Percentiles rank a stretch among this genome's conserved stretches.
These are phyloP conservation scores for Malthinus flaveolus DNA, from an alignment of 2,888 invertebrate genomes.

Conservation along the genomic window DNA sequence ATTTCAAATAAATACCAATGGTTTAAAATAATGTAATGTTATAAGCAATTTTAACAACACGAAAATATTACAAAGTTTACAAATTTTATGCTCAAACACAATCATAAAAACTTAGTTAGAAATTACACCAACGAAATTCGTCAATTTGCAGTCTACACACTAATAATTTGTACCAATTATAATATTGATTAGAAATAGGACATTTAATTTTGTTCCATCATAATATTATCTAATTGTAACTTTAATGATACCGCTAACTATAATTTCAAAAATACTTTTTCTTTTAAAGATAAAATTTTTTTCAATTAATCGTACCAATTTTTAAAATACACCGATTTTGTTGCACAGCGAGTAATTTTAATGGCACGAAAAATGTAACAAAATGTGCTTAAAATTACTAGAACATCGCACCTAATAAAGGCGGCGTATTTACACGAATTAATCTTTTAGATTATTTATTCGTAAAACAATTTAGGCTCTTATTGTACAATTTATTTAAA, in stretches of 20 bases:
- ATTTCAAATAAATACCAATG: constrained; percentile 26
- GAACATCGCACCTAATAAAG: neutral
- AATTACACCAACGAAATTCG: constrained; percentile 17
- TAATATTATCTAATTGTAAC: constrained; percentile 9
- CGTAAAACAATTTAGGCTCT: neutral
- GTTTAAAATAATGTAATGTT: constrained; percentile 21
- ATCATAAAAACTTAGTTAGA: constrained; percentile 9
- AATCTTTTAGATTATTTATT: constrained; percentile 1
- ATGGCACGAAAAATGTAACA: constrained; percentile 3
- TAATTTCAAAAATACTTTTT: neutral
- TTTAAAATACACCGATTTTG: neutral
- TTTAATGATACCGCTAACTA: constrained; percentile 3
- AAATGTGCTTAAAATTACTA: constrained; percentile 1
- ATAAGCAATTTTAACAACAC: constrained; percentile 18
- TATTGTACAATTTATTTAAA: constrained; percentile 1
- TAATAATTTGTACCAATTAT: constrained; percentile 26
- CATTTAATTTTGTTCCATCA: constrained; percentile 16
- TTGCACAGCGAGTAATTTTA: neutral
- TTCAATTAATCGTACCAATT: constrained; percentile 5
- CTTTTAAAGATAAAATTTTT: too few relatives aligned
- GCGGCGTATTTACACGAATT: constrained; percentile 3
- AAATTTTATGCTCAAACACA: constrained; percentile 10
- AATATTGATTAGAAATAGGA: constrained; percentile 20
- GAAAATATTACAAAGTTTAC: constrained; percentile 26
- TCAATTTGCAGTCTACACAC: constrained; percentile 14